Evolutionary conservation across 2,888 invertebrate species (phyloP).

Genomic region (Dolichopus griseipennis): DNA sequence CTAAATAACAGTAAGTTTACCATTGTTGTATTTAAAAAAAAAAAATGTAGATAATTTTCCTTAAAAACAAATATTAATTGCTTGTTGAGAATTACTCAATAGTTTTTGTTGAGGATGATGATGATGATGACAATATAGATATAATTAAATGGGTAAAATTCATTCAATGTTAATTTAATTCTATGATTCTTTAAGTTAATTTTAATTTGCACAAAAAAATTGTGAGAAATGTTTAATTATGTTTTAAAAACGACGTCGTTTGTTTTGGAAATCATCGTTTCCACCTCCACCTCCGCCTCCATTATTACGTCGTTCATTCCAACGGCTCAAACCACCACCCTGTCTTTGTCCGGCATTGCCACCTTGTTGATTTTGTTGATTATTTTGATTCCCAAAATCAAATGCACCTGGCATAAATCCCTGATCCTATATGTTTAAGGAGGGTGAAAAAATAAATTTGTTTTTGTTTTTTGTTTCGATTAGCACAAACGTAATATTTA

Average conservation of each 20-base stretch:
- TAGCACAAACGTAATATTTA: neutral
- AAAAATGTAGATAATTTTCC: too few species aligned
- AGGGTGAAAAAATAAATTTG: neutral
- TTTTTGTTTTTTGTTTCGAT: slow-evolving; percentile 8
- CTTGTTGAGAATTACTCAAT: neutral
- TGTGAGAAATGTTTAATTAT: neutral
- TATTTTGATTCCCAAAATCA: slow-evolving; percentile 40
- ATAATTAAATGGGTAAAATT: neutral
- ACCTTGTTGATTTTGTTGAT: slow-evolving; percentile 37
- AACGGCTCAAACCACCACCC: slow-evolving; percentile 10
- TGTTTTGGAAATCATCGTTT: slow-evolving; percentile 25
- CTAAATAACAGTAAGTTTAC: neutral
- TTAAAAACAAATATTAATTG: too few species aligned
- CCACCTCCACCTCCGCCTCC: slow-evolving; percentile 23
- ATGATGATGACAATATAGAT: too few species aligned
- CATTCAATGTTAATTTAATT: neutral
- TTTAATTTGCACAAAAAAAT: neutral
- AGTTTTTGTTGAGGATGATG: neutral
- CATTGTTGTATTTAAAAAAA: too few species aligned
- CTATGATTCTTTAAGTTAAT: neutral
- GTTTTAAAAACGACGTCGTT: slow-evolving; percentile 41
- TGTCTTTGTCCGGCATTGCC: slow-evolving; percentile 25
- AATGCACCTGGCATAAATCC: slow-evolving; percentile 31
- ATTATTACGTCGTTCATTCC: slow-evolving; percentile 29
- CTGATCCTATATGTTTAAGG: slow-evolving; percentile 31